A percentile compares a stretch with the other conserved stretches of the same genome.
Conservation (phyloP, 2,797 vertebrate species). For the Harpagifer antarcticus region DNA sequence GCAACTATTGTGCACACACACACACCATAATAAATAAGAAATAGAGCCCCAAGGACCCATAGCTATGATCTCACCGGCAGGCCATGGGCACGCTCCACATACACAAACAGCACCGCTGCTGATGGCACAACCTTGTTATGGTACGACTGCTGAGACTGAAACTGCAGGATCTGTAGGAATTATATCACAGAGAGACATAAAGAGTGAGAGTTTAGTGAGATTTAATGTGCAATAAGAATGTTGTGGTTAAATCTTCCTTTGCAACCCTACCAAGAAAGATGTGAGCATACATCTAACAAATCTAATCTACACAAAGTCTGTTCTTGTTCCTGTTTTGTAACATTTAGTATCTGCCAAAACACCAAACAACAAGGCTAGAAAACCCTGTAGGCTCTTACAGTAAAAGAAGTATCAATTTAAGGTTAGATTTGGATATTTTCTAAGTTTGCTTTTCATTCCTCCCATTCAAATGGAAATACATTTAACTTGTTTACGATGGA, state of each 20-base stretch:
- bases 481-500: not conserved
- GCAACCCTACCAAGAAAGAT: not conserved
- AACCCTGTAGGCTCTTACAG: not conserved
- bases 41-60: conserved; percentile 22
- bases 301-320: not conserved
- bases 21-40: conserved; percentile 31
- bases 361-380: conserved; percentile 6
- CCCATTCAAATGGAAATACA: not conserved
- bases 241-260: not conserved
- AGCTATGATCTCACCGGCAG: conserved; percentile 85
- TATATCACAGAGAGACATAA: not conserved
- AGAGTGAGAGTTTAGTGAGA: not conserved
- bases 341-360: not conserved
- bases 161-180: conserved; percentile 85
- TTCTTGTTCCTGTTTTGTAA: conserved; percentile 6
- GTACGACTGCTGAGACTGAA: conserved; percentile 88
- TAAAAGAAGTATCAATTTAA: conserved; percentile 1
- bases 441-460: conserved; percentile 5
- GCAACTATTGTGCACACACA: conserved; percentile 1
- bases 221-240: not conserved
- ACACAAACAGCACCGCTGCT: conserved; percentile 88
- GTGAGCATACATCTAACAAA: not conserved
- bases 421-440: not conserved
- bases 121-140: conserved; percentile 89
- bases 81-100: conserved; percentile 89